phyloP scores from a whole-genome alignment of 2,113 vertebrate genomes.

The Oreochromis niloticus region DNA sequence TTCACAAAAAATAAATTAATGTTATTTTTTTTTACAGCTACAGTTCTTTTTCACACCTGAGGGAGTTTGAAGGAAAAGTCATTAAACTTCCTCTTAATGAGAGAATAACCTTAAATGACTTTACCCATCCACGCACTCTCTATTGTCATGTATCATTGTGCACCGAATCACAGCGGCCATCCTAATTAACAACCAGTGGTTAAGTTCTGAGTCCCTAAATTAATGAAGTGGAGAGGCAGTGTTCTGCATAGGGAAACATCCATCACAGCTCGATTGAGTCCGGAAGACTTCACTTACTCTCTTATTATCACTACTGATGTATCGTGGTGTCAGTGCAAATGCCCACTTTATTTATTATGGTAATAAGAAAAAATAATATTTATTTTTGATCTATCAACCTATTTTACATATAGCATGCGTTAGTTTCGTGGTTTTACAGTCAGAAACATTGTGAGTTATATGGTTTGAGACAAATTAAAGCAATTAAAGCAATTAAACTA shows the following conservation, averaged over 20 bases:
- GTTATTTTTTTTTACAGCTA: background rate
- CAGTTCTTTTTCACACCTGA: conserved; percentile 37
- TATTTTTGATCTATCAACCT: background rate
- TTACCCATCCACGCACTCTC: conserved; percentile 42
- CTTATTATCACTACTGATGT: conserved; percentile 30
- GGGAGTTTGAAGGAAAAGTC: conserved; percentile 41
- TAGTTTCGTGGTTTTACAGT: background rate
- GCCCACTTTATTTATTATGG: background rate
- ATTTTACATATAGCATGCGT: background rate
- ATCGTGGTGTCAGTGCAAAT: background rate
- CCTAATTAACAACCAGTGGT: conserved; percentile 63
- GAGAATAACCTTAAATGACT: conserved; percentile 57
- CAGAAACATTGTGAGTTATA: background rate
- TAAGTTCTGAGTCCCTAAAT: conserved; percentile 55
- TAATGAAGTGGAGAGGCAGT: conserved; percentile 53
- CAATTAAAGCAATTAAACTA: background rate
- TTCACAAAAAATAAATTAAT: background rate
- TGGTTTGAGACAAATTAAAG: background rate
- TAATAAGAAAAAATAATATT: conserved; percentile 3
- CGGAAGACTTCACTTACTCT: conserved; percentile 8
- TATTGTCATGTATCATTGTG: conserved; percentile 66
- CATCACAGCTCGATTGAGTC: conserved; percentile 57
- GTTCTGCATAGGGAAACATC: conserved; percentile 53
- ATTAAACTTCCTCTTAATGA: conserved; percentile 57
- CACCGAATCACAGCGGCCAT: conserved; percentile 41